Conservation (phyloP, 2,113 vertebrate genomes). For the Camarhynchus parvulus region DNA sequence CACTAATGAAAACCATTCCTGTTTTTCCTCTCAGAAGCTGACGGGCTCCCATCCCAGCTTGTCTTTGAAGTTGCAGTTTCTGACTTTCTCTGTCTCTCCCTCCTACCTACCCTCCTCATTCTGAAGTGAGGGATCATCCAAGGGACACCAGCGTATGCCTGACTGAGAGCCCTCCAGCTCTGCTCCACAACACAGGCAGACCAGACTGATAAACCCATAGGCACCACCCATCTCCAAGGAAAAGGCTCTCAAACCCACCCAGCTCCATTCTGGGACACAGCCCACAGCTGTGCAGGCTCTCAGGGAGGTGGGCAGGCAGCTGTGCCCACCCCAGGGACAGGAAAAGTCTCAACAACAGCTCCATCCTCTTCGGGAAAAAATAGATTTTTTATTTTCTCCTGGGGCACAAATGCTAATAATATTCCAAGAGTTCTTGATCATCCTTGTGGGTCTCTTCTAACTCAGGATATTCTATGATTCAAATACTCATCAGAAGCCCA, state of each 20-base stretch:
- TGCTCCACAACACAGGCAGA: not conserved
- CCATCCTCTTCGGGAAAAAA: not conserved
- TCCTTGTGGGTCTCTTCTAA: not conserved
- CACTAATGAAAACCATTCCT: conserved; percentile 10
- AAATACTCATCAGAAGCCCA: not conserved
- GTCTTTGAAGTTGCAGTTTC: conserved; percentile 32
- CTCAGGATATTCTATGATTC: not conserved
- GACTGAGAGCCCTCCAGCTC: not conserved
- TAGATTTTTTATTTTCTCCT: not conserved
- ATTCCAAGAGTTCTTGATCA: not conserved
- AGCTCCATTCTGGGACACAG: not conserved
- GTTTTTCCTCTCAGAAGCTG: not conserved
- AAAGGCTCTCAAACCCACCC: not conserved
- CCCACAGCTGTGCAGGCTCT: fast-evolving
- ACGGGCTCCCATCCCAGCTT: not conserved
- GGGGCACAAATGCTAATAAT: not conserved
- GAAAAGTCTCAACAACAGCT: not conserved
- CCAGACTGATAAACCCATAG: not conserved
- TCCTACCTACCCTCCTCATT: not conserved
- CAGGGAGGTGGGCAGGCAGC: not conserved
- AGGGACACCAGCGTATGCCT: not conserved
- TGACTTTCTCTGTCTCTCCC: not conserved
- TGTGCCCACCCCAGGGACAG: not conserved
- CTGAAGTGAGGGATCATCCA: not conserved
- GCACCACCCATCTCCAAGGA: not conserved